These are phyloP conservation scores for Aricia agestis DNA, from an alignment of 1,140 invertebrate species.

Conservation along the genomic window DNA sequence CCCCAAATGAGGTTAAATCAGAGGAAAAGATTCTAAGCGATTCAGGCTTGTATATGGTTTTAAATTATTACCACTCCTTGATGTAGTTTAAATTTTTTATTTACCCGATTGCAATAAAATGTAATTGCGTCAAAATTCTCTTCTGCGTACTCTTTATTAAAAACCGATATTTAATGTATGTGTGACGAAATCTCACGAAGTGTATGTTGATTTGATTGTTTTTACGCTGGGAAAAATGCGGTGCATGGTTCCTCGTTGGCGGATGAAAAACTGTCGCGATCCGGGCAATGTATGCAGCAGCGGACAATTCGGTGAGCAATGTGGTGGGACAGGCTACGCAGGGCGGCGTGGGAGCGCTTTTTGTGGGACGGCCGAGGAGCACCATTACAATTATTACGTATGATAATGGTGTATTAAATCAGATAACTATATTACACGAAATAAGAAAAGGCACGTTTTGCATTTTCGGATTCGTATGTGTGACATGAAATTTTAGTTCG, in stretches of 20 bases:
- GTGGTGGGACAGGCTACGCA: constrained; percentile 1
- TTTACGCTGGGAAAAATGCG: constrained; percentile 14
- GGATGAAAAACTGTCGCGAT: neutral
- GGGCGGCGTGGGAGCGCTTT: constrained; percentile 28
- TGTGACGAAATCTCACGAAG: constrained; percentile 14
- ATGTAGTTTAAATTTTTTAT: no score
- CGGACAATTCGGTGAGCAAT: constrained; percentile 3
- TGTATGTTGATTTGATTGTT: constrained; percentile 16
- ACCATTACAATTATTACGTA: constrained; percentile 1
- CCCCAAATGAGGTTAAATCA: no score
- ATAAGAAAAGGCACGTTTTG: neutral
- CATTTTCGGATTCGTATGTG: neutral
- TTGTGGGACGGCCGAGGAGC: constrained; percentile 8
- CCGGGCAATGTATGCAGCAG: neutral
- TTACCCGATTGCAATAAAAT: no score
- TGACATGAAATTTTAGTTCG: neutral
- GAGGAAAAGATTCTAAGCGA: no score
- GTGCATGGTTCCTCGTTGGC: constrained; percentile 2
- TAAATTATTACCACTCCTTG: no score
- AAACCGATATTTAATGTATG: constrained; percentile 12
- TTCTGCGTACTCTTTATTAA: neutral
- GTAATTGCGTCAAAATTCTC: neutral
- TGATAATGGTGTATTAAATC: neutral
- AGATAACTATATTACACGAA: neutral
- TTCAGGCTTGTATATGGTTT: no score